These are phyloP conservation scores for Brotula barbata DNA, from an alignment of 2,797 vertebrate genomes.

Conservation along the genomic window DNA sequence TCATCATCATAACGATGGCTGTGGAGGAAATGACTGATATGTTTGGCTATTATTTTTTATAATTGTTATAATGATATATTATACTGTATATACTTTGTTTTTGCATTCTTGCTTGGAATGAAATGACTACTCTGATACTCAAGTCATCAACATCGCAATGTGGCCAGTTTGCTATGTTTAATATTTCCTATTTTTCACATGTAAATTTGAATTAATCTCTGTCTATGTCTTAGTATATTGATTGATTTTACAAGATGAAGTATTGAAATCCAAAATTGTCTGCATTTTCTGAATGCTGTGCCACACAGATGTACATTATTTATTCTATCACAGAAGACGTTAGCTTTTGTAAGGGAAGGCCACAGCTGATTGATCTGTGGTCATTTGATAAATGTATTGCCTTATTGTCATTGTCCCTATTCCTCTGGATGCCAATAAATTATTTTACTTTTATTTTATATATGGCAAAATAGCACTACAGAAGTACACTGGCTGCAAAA, in stretches of 20 bases:
- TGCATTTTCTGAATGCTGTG: neutral
- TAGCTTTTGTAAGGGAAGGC: conserved; percentile 29
- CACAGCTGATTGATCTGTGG: neutral
- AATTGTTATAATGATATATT: too few species aligned
- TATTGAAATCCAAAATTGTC: neutral
- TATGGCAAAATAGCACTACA: too few species aligned
- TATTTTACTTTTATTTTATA: conserved; percentile 30
- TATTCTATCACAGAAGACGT: conserved; percentile 27
- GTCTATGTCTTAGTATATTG: too few species aligned
- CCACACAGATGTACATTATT: conserved; percentile 1
- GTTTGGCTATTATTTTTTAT: too few species aligned
- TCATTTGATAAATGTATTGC: conserved; percentile 14
- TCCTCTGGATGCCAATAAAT: conserved; percentile 60
- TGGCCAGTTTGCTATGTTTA: neutral
- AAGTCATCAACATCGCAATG: neutral
- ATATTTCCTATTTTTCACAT: neutral
- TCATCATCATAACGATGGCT: neutral
- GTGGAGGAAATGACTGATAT: neutral
- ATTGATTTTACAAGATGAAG: too few species aligned
- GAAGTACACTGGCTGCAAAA: too few species aligned
- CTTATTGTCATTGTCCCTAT: conserved; percentile 49
- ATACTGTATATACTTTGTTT: neutral
- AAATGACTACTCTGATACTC: neutral
- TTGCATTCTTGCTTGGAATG: neutral
- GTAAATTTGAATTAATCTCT: too few species aligned